Conservation (phyloP, 2,797 vertebrate species). For the Falco biarmicus region DNA sequence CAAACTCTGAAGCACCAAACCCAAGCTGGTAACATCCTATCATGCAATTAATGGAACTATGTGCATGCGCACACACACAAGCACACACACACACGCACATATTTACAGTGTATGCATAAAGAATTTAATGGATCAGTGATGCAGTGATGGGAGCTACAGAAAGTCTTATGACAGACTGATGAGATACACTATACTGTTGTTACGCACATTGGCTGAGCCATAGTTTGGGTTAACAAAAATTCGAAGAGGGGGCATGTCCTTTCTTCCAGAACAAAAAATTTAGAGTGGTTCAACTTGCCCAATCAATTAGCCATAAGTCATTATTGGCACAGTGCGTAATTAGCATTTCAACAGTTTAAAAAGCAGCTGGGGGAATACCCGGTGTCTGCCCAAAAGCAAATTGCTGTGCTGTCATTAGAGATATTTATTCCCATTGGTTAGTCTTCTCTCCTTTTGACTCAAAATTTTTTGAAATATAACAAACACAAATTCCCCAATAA, state of each 20-base stretch:
- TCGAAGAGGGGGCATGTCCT: slow-evolving; percentile 1
- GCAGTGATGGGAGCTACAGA: slow-evolving; percentile 54
- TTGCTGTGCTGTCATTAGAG: slow-evolving; percentile 30
- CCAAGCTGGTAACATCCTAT: slow-evolving; percentile 59
- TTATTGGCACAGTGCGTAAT: slow-evolving; percentile 55
- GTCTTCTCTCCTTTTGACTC: slow-evolving; percentile 23
- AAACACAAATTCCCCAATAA: slow-evolving; percentile 23
- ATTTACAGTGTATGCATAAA: slow-evolving; percentile 64
- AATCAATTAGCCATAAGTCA: slow-evolving; percentile 24
- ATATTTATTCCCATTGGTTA: slow-evolving; percentile 32
- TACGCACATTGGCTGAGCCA: slow-evolving; percentile 44
- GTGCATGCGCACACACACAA: slow-evolving; percentile 62
- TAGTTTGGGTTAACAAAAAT: slow-evolving; percentile 20
- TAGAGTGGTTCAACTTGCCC: slow-evolving; percentile 15
- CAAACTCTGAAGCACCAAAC: slow-evolving; percentile 48
- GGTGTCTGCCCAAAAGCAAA: slow-evolving; percentile 57
- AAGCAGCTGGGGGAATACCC: slow-evolving; percentile 62
- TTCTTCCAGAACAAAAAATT: background rate
- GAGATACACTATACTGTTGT: slow-evolving; percentile 13
- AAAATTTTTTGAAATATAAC: slow-evolving; percentile 10
- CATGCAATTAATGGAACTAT: slow-evolving; percentile 63
- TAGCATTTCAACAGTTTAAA: slow-evolving; percentile 46
- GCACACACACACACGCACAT: background rate
- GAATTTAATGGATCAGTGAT: slow-evolving; percentile 69
- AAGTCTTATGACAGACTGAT: slow-evolving; percentile 50